These are phyloP conservation scores for Helostoma temminkii DNA, from an alignment of 2,797 vertebrate species.

Conservation along the genomic window DNA sequence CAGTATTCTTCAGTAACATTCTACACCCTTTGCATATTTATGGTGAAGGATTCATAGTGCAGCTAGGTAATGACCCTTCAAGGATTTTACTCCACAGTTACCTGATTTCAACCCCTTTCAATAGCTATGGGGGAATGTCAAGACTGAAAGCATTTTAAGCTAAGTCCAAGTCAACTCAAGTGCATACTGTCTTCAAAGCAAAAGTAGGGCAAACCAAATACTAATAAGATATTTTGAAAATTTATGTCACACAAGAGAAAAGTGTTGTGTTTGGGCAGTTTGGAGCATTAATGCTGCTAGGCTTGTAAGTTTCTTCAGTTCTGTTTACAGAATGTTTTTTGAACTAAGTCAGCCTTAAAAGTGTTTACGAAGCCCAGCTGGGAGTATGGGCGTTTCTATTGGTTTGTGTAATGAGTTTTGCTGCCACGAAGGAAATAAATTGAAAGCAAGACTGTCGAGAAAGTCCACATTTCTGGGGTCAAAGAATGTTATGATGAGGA, in stretches of 20 bases:
- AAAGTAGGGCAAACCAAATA: neutral
- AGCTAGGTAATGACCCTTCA: neutral
- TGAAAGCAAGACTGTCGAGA: neutral
- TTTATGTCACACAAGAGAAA: neutral
- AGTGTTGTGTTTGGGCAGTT: neutral
- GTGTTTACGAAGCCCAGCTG: neutral
- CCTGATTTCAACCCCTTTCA: no score
- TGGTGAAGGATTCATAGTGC: no score
- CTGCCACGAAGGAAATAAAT: slow-evolving; percentile 1
- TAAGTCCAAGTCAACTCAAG: no score
- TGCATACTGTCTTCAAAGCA: neutral
- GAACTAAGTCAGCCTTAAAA: neutral
- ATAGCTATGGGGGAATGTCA: no score
- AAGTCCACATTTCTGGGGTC: neutral
- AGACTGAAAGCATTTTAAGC: no score
- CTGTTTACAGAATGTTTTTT: neutral
- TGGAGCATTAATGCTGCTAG: neutral
- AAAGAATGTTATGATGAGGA: neutral
- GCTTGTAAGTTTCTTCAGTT: neutral
- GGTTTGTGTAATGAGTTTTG: slow-evolving; percentile 1
- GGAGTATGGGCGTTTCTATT: neutral
- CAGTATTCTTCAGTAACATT: no score
- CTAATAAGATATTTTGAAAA: no score
- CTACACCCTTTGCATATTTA: no score
- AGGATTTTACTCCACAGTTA: neutral